phyloP scores from a whole-genome alignment of 2,888 invertebrate genomes.

The Boloria selene region DNA sequence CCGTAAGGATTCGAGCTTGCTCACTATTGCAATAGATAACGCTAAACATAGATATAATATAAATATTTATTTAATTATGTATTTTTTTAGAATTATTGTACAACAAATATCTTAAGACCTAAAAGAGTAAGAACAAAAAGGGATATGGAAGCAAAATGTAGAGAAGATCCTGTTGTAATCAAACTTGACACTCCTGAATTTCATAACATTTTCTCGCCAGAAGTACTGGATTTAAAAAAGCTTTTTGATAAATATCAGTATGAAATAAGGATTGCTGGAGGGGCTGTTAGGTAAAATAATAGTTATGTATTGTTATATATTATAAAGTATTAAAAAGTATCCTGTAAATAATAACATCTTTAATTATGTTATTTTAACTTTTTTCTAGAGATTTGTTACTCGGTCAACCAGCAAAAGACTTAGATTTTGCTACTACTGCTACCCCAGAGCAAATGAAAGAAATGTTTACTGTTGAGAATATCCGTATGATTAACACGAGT shows the following conservation, averaged over 20 bases:
- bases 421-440: slow-evolving; percentile 99
- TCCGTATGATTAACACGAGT: slow-evolving; percentile 95
- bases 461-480: slow-evolving; percentile 91
- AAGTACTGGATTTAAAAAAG: slow-evolving; percentile 86
- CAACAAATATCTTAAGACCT: slow-evolving; percentile 36
- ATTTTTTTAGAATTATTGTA: slow-evolving; percentile 37
- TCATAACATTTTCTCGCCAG: slow-evolving; percentile 90
- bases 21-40: too few species aligned
- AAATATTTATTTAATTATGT: not conserved
- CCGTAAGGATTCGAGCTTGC: too few species aligned
- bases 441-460: slow-evolving; percentile 98
- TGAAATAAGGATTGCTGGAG: slow-evolving; percentile 97
- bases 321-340: not conserved
- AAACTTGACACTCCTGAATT: slow-evolving; percentile 89
- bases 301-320: too few species aligned
- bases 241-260: slow-evolving; percentile 91
- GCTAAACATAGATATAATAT: too few species aligned
- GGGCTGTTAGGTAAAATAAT: slow-evolving; percentile 90
- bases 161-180: slow-evolving; percentile 85
- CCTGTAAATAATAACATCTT: too few species aligned
- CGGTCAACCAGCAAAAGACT: slow-evolving; percentile 90
- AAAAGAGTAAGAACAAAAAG: slow-evolving; percentile 54
- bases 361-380: not conserved
- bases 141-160: slow-evolving; percentile 65
- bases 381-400: slow-evolving; percentile 87